phyloP scores from a whole-genome alignment of 2,888 invertebrate genomes.

The Drosophila infuscata region DNA sequence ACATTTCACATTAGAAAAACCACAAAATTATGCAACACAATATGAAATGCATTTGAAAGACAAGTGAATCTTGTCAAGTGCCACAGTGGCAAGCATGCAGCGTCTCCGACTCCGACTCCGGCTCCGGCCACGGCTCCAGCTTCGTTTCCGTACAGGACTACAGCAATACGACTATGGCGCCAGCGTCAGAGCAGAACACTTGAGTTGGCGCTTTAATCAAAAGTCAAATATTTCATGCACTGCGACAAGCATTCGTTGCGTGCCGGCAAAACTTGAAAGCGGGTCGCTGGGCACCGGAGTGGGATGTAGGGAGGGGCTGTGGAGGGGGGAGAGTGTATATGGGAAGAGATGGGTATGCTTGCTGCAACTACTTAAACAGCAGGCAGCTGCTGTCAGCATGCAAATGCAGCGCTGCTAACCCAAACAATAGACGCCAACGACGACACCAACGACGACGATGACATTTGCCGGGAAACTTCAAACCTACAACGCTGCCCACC shows the following conservation, averaged over 20 bases:
- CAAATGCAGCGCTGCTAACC: slow-evolving; percentile 69
- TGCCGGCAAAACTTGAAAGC: background rate
- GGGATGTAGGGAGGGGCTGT: background rate
- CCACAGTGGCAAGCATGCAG: slow-evolving; percentile 54
- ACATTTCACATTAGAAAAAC: slow-evolving; percentile 74
- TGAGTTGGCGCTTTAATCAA: slow-evolving; percentile 81
- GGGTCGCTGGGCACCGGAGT: background rate
- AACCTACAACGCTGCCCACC: background rate
- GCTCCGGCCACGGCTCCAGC: background rate
- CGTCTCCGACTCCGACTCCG: background rate
- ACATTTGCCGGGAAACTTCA: slow-evolving; percentile 29
- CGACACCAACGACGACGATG: slow-evolving; percentile 15
- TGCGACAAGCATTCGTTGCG: slow-evolving; percentile 50
- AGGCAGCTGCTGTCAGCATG: slow-evolving; percentile 80
- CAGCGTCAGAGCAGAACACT: slow-evolving; percentile 66
- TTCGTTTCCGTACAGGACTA: slow-evolving; percentile 5
- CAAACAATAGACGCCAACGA: slow-evolving; percentile 60
- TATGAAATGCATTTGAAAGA: slow-evolving; percentile 80
- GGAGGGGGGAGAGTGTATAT: background rate
- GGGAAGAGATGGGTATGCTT: background rate
- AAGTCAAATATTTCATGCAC: slow-evolving; percentile 81
- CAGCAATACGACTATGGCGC: slow-evolving; percentile 12
- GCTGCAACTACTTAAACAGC: slow-evolving; percentile 59
- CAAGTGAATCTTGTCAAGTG: slow-evolving; percentile 81
- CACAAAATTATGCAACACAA: slow-evolving; percentile 80